Evolutionary conservation across 2,797 vertebrate genomes (phyloP).

Genomic region (Lacerta viridis): DNA sequence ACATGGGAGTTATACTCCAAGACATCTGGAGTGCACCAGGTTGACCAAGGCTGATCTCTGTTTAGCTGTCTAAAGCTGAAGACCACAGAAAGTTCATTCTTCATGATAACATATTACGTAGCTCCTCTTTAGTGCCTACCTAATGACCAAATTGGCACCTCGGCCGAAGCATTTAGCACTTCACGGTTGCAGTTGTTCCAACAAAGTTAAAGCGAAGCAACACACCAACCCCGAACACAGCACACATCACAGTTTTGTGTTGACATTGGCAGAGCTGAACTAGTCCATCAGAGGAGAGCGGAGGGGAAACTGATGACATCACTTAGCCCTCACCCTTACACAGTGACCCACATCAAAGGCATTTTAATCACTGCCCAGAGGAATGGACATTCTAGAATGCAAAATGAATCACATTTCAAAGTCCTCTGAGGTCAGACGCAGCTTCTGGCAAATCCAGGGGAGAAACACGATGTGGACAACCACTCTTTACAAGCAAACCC

Average conservation of each 20-base stretch:
- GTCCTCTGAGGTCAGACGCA: constrained; percentile 56
- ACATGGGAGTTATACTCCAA: too few species aligned
- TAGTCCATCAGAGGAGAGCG: constrained; percentile 11
- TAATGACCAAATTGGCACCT: neutral
- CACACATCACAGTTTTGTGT: constrained; percentile 40
- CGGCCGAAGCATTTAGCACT: constrained; percentile 50
- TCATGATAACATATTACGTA: neutral
- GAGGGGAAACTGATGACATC: constrained; percentile 66
- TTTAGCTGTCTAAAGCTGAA: neutral
- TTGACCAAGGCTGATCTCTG: too few species aligned
- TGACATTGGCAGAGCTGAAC: constrained; percentile 68
- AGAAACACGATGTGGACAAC: constrained; percentile 58
- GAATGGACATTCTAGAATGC: constrained; percentile 65
- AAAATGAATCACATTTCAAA: constrained; percentile 71
- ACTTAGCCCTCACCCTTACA: constrained; percentile 68
- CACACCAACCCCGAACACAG: constrained; percentile 33
- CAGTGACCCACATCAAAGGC: constrained; percentile 68
- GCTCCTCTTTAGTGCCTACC: neutral
- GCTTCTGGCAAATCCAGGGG: constrained; percentile 63
- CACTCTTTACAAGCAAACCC: constrained; percentile 51
- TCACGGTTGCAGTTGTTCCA: neutral
- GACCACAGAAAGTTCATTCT: neutral
- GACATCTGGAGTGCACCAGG: too few species aligned
- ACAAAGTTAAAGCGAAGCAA: constrained; percentile 57
- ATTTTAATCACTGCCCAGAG: constrained; percentile 64